Evolutionary conservation across 2,113 vertebrate genomes (phyloP).

Genomic region (Ochotona curzoniae): DNA sequence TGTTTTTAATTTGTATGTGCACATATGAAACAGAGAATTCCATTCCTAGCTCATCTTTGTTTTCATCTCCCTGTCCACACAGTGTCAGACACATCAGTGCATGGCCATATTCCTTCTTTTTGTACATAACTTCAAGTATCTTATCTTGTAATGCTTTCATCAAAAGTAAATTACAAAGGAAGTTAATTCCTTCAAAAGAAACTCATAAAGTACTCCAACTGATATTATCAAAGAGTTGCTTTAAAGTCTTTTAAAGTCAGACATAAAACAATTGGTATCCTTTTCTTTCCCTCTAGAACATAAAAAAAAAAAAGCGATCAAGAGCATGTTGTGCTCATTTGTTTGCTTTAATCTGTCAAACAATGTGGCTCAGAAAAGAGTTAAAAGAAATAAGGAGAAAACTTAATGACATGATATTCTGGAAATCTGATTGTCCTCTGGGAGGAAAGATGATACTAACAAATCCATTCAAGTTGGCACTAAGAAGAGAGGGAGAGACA

Average conservation of each 20-base stretch:
- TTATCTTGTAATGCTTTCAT: slow-evolving; percentile 50
- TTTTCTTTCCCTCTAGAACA: not conserved
- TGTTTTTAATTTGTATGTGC: not conserved
- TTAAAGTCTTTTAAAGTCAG: slow-evolving; percentile 59
- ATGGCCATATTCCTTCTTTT: not conserved
- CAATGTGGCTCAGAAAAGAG: not conserved
- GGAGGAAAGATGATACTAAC: slow-evolving; percentile 21
- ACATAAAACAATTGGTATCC: slow-evolving; percentile 16
- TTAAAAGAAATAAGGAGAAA: slow-evolving; percentile 49
- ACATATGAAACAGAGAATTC: slow-evolving; percentile 5
- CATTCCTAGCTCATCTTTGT: slow-evolving; percentile 23
- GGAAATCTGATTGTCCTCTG: slow-evolving; percentile 54
- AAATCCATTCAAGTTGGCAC: not conserved
- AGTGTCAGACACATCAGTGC: not conserved
- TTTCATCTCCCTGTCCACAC: not conserved
- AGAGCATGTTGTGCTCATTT: slow-evolving; percentile 15
- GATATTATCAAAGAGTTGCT: slow-evolving; percentile 46
- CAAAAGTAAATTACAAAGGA: slow-evolving; percentile 55
- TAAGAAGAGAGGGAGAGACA: not conserved
- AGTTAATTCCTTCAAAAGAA: slow-evolving; percentile 59
- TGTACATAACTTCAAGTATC: slow-evolving; percentile 10
- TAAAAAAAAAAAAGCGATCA: not conserved
- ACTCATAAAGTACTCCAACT: slow-evolving; percentile 9
- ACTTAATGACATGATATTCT: slow-evolving; percentile 35
- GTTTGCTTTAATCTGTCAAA: slow-evolving; percentile 55